These are phyloP conservation scores for Thalassarche chlororhynchos DNA, from an alignment of 2,113 vertebrate genomes.

Conservation along the genomic window DNA sequence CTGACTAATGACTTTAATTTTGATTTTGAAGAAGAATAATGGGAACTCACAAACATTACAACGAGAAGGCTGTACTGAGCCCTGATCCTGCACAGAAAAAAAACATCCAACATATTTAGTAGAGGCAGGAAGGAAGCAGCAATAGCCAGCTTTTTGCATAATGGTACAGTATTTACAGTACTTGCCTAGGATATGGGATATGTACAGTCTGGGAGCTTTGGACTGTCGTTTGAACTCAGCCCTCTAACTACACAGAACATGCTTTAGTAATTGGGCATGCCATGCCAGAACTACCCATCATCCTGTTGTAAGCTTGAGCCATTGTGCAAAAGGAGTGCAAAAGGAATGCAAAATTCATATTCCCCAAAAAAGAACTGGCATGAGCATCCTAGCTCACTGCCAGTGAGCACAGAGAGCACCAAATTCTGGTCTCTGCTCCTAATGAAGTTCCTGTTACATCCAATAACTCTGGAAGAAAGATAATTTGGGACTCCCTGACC, in stretches of 20 bases:
- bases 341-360: neutral
- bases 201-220: neutral
- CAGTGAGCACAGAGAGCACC: neutral
- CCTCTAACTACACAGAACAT: neutral
- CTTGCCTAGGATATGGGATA: neutral
- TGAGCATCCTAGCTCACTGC: neutral
- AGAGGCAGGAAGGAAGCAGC: neutral
- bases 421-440: neutral
- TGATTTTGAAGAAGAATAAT: neutral
- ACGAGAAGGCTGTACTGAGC: neutral
- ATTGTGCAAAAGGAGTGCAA: neutral
- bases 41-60: neutral
- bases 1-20: neutral
- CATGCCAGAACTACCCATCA: neutral
- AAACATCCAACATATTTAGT: accelerated
- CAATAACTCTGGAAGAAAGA: neutral
- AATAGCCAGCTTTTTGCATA: neutral
- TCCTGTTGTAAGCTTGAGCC: neutral
- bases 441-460: neutral
- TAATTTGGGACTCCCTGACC: neutral
- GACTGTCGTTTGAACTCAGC: neutral
- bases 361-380: neutral
- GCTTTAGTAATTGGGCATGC: neutral
- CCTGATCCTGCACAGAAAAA: neutral
- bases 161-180: neutral